Evolutionary conservation across 1,140 invertebrate genomes (phyloP), one percentile per base, ranked within the genome.

Genomic region (Drosophila sturtevanti): DNA sequence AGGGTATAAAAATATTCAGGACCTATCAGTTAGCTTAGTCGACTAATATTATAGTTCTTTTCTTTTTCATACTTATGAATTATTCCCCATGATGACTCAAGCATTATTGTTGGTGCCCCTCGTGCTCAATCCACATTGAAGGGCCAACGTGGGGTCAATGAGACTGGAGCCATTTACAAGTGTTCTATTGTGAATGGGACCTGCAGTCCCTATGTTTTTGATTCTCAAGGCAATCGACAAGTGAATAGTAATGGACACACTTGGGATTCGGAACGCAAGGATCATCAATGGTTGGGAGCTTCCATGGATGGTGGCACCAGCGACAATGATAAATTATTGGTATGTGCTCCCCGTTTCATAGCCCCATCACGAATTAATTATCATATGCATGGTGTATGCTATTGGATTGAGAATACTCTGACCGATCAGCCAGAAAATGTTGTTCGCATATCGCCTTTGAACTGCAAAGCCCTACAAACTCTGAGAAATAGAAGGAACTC

Each of bases 361-460:
- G 69, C 91, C 1, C 86, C 91, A 5, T 58, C 64, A 9, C 31
- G 0, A 68, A 62, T 14, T 89, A 92, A 92, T 35, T 89, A 92
- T 24, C 72, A 91, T 16, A 81, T 93, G 90, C 92, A 92, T 58
- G 93, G 93, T 0, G 87, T 93, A 18, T 93, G 93, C 66, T 93
- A 93, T 24, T 92, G 90, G 77, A 84, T 90, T 4, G n/a, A 79
- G 0, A 65, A 91, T 48, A 92, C 91, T 0, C 24, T 89, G 4
- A 38, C 58, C 11, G 73, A 80, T 18, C 64, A 68, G 21, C 91
- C 91, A 0, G 58, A 58, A 5, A 68, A 82, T 12, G 68, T 91
- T 0, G 75, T 69, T 0, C 73, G 74, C 10, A 91, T 92, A 18
- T 90, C 91, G 0, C 91, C 91, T 10, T 59, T 92, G 16, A n/a